Evolutionary conservation across 2,888 invertebrate genomes (phyloP).

Genomic region (Tholera decimalis): DNA sequence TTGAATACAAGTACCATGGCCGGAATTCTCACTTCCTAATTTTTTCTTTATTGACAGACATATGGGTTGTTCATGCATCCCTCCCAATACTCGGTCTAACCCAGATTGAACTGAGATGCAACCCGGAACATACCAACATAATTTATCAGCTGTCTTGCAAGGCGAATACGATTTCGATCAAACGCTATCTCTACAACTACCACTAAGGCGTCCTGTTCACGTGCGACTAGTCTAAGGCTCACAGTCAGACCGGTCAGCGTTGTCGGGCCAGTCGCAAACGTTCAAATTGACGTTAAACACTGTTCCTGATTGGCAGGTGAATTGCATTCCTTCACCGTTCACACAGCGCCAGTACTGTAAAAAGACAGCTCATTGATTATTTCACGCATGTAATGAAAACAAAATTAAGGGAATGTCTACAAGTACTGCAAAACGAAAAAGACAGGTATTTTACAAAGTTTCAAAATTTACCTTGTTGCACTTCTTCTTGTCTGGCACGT

Average conservation of each 20-base stretch:
- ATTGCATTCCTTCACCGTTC: conserved; percentile 94
- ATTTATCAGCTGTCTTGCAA: conserved; percentile 54
- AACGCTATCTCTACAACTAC: conserved; percentile 50
- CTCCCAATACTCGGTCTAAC: conserved; percentile 9
- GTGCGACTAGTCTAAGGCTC: conserved; percentile 63
- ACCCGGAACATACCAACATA: conserved; percentile 24
- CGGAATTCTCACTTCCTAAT: conserved; percentile 31
- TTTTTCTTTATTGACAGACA: conserved; percentile 14
- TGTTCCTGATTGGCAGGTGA: conserved; percentile 94
- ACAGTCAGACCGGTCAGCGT: conserved; percentile 93
- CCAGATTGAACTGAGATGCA: conserved; percentile 31
- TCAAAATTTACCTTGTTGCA: conserved; percentile 80
- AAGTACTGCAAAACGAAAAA: neutral
- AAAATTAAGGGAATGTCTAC: no score
- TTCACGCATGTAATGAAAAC: neutral
- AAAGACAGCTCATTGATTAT: neutral
- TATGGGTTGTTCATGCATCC: conserved; percentile 9
- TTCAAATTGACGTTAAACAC: conserved; percentile 94
- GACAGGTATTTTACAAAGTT: neutral
- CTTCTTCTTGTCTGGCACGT: conserved; percentile 83
- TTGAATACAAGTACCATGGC: neutral
- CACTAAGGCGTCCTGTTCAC: conserved; percentile 44
- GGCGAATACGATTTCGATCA: conserved; percentile 54
- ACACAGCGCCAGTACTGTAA: conserved; percentile 97
- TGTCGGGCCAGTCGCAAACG: conserved; percentile 96